Evolutionary conservation across 2,888 invertebrate genomes (phyloP).

Genomic region (Oscheius sp.): DNA sequence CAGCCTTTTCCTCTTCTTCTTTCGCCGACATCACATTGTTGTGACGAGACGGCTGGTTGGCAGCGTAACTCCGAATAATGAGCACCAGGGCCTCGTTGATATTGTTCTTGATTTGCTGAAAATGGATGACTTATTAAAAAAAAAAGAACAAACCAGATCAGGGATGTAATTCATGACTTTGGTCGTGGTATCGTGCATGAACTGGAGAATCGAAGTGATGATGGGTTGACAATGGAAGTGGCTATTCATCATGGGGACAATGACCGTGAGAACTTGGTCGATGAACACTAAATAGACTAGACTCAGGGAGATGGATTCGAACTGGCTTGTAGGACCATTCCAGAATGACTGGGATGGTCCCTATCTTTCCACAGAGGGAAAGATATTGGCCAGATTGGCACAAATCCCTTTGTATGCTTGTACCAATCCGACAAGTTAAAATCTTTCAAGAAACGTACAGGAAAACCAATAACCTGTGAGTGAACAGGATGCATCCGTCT

Average conservation of each 20-base stretch:
- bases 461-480: slow-evolving; percentile 76
- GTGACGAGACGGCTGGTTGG: slow-evolving; percentile 49
- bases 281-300: no score
- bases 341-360: not conserved
- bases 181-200: slow-evolving; percentile 61
- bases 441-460: not conserved
- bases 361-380: no score
- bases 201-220: slow-evolving; percentile 61
- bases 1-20: slow-evolving; percentile 46
- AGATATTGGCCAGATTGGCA: not conserved
- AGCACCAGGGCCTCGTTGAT: slow-evolving; percentile 48
- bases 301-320: not conserved
- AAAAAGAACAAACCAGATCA: slow-evolving; percentile 45
- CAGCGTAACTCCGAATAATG: slow-evolving; percentile 52
- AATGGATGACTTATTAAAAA: not conserved
- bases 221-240: slow-evolving; percentile 54
- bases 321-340: not conserved
- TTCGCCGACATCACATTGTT: slow-evolving; percentile 37
- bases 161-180: slow-evolving; percentile 61
- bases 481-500: slow-evolving; percentile 75
- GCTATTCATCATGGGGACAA: slow-evolving; percentile 47
- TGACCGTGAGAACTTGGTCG: not conserved
- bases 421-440: not conserved
- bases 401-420: not conserved
- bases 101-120: slow-evolving; percentile 46